phyloP scores from a whole-genome alignment of 2,113 vertebrate genomes.

The Scartelaos histophorus region DNA sequence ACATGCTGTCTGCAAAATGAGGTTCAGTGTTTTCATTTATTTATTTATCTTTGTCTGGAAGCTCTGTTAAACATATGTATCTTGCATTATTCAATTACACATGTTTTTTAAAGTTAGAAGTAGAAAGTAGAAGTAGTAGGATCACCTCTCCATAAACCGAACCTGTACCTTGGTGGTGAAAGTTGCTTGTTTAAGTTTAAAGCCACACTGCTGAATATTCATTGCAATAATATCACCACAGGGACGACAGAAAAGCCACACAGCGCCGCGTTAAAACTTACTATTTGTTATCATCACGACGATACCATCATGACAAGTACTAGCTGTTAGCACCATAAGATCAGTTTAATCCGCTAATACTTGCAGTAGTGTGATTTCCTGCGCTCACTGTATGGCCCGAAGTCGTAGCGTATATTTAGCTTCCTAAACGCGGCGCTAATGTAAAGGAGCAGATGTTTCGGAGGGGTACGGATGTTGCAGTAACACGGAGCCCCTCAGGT shows the following conservation, averaged over 20 bases:
- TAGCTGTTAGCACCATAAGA: slow-evolving; percentile 34
- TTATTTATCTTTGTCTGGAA: too few relatives aligned
- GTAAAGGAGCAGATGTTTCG: slow-evolving; percentile 70
- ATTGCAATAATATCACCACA: neutral
- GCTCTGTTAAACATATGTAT: neutral
- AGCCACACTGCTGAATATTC: too few relatives aligned
- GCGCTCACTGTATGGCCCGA: slow-evolving; percentile 34
- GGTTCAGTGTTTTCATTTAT: too few relatives aligned
- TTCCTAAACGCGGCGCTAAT: slow-evolving; percentile 60
- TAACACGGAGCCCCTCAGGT: slow-evolving; percentile 73
- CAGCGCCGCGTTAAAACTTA: neutral
- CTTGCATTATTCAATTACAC: neutral
- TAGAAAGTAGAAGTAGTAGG: too few relatives aligned
- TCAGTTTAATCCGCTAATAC: slow-evolving; percentile 18
- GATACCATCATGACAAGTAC: slow-evolving; percentile 24
- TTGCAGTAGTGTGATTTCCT: slow-evolving; percentile 47
- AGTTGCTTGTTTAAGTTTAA: too few relatives aligned
- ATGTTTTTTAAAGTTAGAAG: too few relatives aligned
- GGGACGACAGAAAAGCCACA: neutral
- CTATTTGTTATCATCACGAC: neutral
- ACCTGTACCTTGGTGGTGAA: too few relatives aligned
- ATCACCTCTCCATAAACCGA: too few relatives aligned
- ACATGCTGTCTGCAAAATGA: too few relatives aligned
- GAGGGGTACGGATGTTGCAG: slow-evolving; percentile 69
- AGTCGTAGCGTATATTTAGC: slow-evolving; percentile 65